Conservation (phyloP, 2,113 vertebrate genomes). For the Petaurus breviceps region DNA sequence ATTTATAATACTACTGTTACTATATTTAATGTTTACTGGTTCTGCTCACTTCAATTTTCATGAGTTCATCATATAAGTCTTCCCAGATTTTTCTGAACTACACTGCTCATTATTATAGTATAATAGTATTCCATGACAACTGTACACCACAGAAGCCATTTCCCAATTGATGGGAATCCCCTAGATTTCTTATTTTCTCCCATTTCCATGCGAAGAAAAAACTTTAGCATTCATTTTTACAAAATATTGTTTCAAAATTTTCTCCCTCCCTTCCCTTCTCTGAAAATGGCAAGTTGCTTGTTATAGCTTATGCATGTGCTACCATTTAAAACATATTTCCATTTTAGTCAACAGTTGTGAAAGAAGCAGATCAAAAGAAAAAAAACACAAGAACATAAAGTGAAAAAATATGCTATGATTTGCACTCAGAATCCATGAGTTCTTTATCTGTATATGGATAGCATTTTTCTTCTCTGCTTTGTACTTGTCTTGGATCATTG, state of each 20-base stretch:
- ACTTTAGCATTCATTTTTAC: too few species aligned
- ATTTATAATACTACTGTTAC: neutral
- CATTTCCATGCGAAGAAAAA: too few species aligned
- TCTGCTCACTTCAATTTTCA: neutral
- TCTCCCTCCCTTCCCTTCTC: too few species aligned
- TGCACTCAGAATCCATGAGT: neutral
- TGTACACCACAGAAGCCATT: neutral
- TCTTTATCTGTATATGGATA: neutral
- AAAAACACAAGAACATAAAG: too few species aligned
- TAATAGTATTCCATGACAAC: neutral
- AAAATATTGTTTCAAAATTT: too few species aligned
- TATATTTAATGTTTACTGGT: neutral
- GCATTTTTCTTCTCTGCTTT: neutral
- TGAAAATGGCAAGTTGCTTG: too few species aligned
- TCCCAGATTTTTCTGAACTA: neutral
- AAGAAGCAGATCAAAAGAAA: too few species aligned
- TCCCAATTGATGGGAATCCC: neutral
- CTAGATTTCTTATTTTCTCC: too few species aligned
- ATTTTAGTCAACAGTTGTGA: too few species aligned
- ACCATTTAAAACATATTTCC: too few species aligned
- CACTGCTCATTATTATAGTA: neutral
- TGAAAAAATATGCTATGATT: neutral
- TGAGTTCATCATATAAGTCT: neutral
- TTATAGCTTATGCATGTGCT: too few species aligned
- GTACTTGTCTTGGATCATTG: too few species aligned